A percentile compares a stretch with the other conserved stretches of the same genome.
Evolutionary conservation across 2,888 invertebrate species (phyloP).

Genomic region (Oscheius sp.): DNA sequence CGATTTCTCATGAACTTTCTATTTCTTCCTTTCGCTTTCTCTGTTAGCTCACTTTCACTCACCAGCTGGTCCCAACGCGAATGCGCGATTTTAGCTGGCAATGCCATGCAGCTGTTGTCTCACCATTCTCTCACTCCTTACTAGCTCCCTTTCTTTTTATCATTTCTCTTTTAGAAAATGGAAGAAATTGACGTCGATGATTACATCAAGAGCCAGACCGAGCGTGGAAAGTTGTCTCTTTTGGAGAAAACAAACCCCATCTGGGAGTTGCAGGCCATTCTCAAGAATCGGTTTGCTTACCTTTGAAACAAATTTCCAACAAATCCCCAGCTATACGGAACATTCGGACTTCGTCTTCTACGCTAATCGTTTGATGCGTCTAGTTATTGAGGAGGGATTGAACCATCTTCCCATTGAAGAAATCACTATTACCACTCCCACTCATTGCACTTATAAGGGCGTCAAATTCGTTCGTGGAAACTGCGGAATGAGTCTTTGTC

Average conservation of each 20-base stretch:
- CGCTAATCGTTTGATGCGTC: slow-evolving; percentile 92
- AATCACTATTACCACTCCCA: slow-evolving; percentile 90
- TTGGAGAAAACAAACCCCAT: slow-evolving; percentile 58
- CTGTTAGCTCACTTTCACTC: too few species aligned
- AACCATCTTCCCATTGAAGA: slow-evolving; percentile 94
- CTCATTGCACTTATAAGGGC: slow-evolving; percentile 72
- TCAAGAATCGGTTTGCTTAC: slow-evolving; percentile 57
- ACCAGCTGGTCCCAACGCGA: too few species aligned
- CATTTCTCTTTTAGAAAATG: background rate
- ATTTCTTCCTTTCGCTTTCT: too few species aligned
- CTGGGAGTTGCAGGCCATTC: slow-evolving; percentile 63
- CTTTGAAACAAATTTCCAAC: background rate
- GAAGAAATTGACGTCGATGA: too few species aligned
- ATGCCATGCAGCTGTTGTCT: too few species aligned
- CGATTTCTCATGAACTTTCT: too few species aligned
- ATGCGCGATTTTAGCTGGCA: too few species aligned
- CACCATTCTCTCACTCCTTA: too few species aligned
- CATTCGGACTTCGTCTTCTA: slow-evolving; percentile 97
- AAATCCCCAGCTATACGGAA: slow-evolving; percentile 81
- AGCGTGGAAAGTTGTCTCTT: slow-evolving; percentile 43
- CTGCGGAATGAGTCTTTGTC: slow-evolving; percentile 96
- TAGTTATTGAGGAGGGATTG: slow-evolving; percentile 96
- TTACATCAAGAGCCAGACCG: background rate
- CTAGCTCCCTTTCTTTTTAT: background rate
- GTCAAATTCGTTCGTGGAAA: slow-evolving; percentile 95